Conservation (phyloP, 1,140 invertebrate species). For the Drosophila eugracilis region DNA sequence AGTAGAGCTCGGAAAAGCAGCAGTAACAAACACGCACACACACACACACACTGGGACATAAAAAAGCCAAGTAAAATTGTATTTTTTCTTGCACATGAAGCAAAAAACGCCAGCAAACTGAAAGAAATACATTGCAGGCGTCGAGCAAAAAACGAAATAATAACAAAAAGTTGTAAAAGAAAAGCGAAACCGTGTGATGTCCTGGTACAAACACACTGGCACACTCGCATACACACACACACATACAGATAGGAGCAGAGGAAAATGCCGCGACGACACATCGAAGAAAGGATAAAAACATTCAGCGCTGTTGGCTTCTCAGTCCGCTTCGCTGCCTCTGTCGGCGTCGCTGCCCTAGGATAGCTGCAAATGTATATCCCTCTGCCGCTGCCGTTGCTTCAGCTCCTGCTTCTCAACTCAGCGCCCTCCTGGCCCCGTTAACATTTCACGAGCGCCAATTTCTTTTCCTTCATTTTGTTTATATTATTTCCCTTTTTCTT, state of each 20-base stretch:
- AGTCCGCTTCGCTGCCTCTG: constrained; percentile 20
- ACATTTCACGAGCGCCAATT: constrained; percentile 80
- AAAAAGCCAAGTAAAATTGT: constrained; percentile 78
- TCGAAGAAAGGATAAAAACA: constrained; percentile 81
- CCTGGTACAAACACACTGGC: constrained; percentile 57
- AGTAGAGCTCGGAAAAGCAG: constrained; percentile 61
- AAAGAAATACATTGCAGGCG: constrained; percentile 79
- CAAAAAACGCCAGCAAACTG: constrained; percentile 76
- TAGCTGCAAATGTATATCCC: constrained; percentile 25
- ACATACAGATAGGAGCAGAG: constrained; percentile 22
- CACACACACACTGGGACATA: constrained; percentile 52
- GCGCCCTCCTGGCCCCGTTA: constrained; percentile 56
- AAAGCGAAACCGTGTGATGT: constrained; percentile 83
- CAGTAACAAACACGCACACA: constrained; percentile 44
- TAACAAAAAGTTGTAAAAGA: constrained; percentile 83
- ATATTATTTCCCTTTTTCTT: constrained; percentile 59
- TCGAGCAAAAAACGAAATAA: constrained; percentile 81
- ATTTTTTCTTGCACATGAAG: constrained; percentile 71
- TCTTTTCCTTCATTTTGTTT: constrained; percentile 79
- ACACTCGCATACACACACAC: constrained; percentile 17
- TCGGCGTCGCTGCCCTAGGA: constrained; percentile 25
- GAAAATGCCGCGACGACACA: constrained; percentile 64
- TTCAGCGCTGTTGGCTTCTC: constrained; percentile 44
- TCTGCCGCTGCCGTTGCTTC: constrained; percentile 8
- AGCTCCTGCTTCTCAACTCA: too few relatives aligned